Conservation (phyloP, 2,888 invertebrate species). For the Gasteruption jaculator region DNA sequence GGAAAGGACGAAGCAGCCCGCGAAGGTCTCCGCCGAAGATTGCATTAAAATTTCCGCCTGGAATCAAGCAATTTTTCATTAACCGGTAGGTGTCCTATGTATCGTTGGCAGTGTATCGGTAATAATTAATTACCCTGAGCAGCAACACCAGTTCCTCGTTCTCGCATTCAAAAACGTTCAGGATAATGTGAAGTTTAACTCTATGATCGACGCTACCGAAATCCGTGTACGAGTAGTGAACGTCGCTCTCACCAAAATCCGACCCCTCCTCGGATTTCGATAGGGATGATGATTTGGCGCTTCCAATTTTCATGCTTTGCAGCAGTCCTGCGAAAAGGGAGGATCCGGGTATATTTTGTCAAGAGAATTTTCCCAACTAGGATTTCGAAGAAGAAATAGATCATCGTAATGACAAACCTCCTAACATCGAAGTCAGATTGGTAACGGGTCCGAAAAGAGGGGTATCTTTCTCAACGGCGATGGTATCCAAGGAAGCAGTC, state of each 20-base stretch:
- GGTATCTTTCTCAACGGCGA: conserved; percentile 23
- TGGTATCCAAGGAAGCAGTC: conserved; percentile 28
- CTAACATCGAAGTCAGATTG: conserved; percentile 50
- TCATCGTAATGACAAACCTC: conserved; percentile 52
- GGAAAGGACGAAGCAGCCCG: conserved; percentile 56
- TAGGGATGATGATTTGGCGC: conserved; percentile 48
- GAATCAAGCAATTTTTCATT: conserved; percentile 4
- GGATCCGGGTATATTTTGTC: too few species aligned
- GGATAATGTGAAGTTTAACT: conserved; percentile 57
- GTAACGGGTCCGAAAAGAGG: conserved; percentile 30
- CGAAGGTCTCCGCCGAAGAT: conserved; percentile 38
- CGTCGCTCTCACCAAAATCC: conserved; percentile 36
- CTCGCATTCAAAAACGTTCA: conserved; percentile 56
- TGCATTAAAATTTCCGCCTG: conserved; percentile 51
- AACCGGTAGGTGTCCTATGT: neutral
- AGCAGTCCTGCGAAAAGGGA: conserved; percentile 49
- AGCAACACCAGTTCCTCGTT: conserved; percentile 57
- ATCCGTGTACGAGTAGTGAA: conserved; percentile 56
- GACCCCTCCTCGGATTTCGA: conserved; percentile 36
- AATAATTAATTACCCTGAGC: conserved; percentile 47
- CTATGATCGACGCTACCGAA: conserved; percentile 58
- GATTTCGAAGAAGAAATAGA: too few species aligned
- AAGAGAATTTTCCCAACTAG: too few species aligned
- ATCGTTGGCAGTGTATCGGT: neutral
- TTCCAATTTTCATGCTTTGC: conserved; percentile 50